Evolutionary conservation across 2,113 vertebrate species (phyloP), one percentile per base, ranked within the genome.

Genomic region (Ciconia maguari): DNA sequence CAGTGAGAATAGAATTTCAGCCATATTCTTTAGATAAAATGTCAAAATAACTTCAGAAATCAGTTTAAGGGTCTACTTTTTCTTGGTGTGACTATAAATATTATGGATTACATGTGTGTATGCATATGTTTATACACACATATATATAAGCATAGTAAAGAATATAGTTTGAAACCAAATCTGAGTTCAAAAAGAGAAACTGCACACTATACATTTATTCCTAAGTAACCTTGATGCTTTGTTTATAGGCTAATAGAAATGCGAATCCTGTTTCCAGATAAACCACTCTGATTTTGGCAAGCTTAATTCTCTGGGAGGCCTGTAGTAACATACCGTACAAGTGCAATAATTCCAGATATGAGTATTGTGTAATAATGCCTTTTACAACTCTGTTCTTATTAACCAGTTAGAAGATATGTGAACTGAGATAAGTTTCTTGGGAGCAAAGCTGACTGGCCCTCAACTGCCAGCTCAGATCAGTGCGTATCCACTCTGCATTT

Each of bases 221-320:
- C 36, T 44, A 15, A 60, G 48, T 90, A 65, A 49, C 6, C 11
- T 0, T 69, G 75, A 66, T 86, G 62, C 30, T 79, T 93, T 88
- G 32, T 94, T 94, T 88, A 88, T 34, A 49, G 62, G 30, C 83
- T 83, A 54, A 80, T 54, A 94, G 86, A 94, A 86, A 88, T 25
- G 62, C 0, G 41, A 92, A 25, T 65, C 32, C 49, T 76, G 8
- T 83, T 90, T 90, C 62, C 71, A 89, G 89, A 80, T 72, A 80
- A 93, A 80, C n/a, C 57, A 36, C 42, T 64, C 81, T 65, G 36
- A 44, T 49, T 90, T 77, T 80, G 65, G 71, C 62, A 76, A 57
- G 66, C 36, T 60, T 49, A 22, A 2, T 69, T 92, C 32, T 76
- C 65, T 82, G 81, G 65, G 74, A 90, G 70, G 32, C 17, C 49